Base-by-base conservation (phyloP, 2,888 invertebrate species). In the Drosophila percnosoma region DNA sequence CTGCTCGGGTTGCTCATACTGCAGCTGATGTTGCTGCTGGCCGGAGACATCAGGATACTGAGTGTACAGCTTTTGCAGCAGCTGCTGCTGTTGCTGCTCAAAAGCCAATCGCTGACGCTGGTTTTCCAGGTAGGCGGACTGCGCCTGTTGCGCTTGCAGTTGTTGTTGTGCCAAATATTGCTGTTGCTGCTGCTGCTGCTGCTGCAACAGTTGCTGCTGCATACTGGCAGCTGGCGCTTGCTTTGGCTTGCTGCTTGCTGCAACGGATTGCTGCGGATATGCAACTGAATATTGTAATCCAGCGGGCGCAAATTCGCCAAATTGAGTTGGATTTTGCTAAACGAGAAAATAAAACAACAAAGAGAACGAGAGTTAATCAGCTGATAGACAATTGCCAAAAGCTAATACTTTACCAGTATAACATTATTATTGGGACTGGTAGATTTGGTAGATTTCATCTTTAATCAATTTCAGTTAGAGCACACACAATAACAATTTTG, bases 51-150 rank as follows among this genome's bases (percentile, higher is more conserved):
- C 90, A 5, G 80, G 87, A 48, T 78, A 82, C 66, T 73, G 51
- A 48, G 76, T 75, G 73, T 91, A 91, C 10, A 90, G 85, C 66
- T 90, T 89, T 52, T 90, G 83, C 18, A 91, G 75, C 74, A 92
- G 74, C 45, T 85, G 91, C 13, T 88, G 82, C 63, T 91, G 90
- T 49, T 87, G 87, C 69, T 91, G 87, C 61, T 91, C 89, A 49
- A 82, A 84, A 38, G 89, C 84, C 52, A 83, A 74, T 45, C 87
- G 87, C 73, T 91, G 90, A n/a, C 90, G 91, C 68, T 87, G 84
- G 63, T 86, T 90, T 11, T 84, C 83, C 31, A 81, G 36, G 62
- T 90, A 90, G 45, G 87, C 83, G 31, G 87, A 89, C 60, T 89
- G 92, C 90, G 86, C 78, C 45, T 89, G 91, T 33, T 91, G 89